Evolutionary conservation across 2,797 vertebrate genomes (phyloP), one percentile per base, ranked within the genome.

Genomic region (Microctenopoma stevenorrisi): DNA sequence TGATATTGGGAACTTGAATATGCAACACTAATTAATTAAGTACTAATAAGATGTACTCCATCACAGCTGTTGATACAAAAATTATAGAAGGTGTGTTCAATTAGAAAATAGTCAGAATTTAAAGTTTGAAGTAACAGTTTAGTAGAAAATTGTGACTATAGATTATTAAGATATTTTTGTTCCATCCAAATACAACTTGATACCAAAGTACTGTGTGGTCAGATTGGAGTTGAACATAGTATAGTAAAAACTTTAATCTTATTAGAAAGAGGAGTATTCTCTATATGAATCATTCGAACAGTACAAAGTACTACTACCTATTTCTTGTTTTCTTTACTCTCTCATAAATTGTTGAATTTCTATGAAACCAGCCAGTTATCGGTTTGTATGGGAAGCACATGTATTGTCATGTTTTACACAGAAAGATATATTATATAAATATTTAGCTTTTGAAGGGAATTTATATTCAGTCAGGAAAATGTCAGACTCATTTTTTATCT

Each of bases 141-240:
- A 25, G 15, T 35, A 4, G 44, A 13, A 14, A 48, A 67, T 35
- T 62, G 9, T 46, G n/a, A 9, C 5, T 3, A 18, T 16, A 47
- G 30, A 50, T 15, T 3, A 2, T 47, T 47, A 10, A 22, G 7
- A 18, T 44, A 0, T 38, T 38, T 15, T 43, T 16, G 5, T 15
- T 43, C 5, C 16, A 33, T 5, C 1, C 10, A 15, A 14, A 3
- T 9, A 18, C 3, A 47, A 22, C 69, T 54, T 35, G 28, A 71
- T 42, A 42, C 12, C 15, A 15, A 38, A 42, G 15, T 38, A 10
- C 25, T 63, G 37, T 61, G 40, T 68, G 59, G 68, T 68, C 68
- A 40, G n/a, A 12, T 51, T 11, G 51, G 35, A 61, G 46, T 40
- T 38, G 16, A n/a, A 26, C 42, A 26, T 50, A 22, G 30, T 9